Conservation (phyloP, 2,888 invertebrate species). For the Biston stratarius region DNA sequence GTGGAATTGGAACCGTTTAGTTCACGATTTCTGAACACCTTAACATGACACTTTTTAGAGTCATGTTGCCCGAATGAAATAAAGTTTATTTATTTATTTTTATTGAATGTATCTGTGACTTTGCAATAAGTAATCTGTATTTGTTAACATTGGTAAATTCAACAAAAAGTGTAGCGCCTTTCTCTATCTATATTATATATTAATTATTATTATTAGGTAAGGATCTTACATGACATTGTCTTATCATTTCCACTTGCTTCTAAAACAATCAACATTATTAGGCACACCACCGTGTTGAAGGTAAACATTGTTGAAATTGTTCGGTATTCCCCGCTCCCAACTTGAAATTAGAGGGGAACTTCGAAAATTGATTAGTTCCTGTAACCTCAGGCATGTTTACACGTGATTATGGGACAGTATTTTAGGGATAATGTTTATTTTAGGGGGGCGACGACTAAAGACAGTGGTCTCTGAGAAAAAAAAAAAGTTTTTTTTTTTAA, state of each 20-base stretch:
- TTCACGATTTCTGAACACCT: too few species aligned
- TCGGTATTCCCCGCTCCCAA: constrained; percentile 5
- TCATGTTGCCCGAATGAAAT: too few species aligned
- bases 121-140: too few species aligned
- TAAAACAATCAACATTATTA: constrained; percentile 23
- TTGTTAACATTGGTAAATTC: too few species aligned
- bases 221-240: neutral
- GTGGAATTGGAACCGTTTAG: too few species aligned
- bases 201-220: neutral
- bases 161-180: too few species aligned
- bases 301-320: constrained; percentile 23
- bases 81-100: too few species aligned
- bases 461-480: neutral
- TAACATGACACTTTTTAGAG: too few species aligned
- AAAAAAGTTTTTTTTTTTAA: too few species aligned
- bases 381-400: constrained; percentile 13
- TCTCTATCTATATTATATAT: too few species aligned
- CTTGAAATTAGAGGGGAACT: constrained; percentile 58
- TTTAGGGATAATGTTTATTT: neutral
- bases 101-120: too few species aligned
- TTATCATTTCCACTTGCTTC: constrained; percentile 25
- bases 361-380: constrained; percentile 60
- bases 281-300: constrained; percentile 11
- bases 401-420: constrained; percentile 22
- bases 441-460: too few species aligned